phyloP scores from a whole-genome alignment of 2,113 vertebrate species.

The Fukomys damarensis region DNA sequence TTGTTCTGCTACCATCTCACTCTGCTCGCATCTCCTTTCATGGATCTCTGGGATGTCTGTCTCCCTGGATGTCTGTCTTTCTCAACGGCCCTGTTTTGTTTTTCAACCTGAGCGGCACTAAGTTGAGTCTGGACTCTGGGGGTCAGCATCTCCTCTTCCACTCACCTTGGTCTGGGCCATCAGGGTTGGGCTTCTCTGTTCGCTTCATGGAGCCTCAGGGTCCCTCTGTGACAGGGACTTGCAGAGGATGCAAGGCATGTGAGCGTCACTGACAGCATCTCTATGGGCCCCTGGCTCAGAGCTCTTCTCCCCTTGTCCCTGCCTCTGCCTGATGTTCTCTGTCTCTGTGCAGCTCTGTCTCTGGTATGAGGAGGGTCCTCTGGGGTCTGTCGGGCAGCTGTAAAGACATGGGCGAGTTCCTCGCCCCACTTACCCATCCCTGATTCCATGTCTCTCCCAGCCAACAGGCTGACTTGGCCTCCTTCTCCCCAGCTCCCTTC shows the following conservation, averaged over 20 bases:
- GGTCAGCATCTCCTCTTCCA: background rate
- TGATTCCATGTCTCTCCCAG: background rate
- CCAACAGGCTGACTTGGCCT: slow-evolving; percentile 64
- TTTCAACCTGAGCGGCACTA: background rate
- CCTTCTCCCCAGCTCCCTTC: slow-evolving; percentile 66
- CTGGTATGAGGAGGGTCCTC: slow-evolving; percentile 37
- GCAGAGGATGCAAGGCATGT: background rate
- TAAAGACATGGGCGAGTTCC: slow-evolving; percentile 62
- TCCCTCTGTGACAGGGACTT: background rate
- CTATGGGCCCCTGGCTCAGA: background rate
- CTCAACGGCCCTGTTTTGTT: background rate
- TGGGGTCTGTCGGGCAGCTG: slow-evolving; percentile 76
- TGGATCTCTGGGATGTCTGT: background rate
- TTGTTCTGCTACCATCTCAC: slow-evolving; percentile 78
- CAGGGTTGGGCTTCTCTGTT: background rate
- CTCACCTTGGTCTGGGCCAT: background rate
- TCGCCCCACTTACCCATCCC: slow-evolving; percentile 49
- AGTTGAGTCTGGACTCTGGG: background rate
- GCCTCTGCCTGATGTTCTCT: background rate
- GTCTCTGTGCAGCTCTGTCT: slow-evolving; percentile 34
- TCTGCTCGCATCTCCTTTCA: background rate
- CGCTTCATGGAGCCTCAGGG: slow-evolving; percentile 7
- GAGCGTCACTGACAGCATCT: background rate
- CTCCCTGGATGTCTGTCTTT: background rate
- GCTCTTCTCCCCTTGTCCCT: slow-evolving; percentile 7